A percentile compares a stretch with the other conserved stretches of the same genome.
Conservation (phyloP, 2,888 invertebrate species). For the Pyrgus malvae region DNA sequence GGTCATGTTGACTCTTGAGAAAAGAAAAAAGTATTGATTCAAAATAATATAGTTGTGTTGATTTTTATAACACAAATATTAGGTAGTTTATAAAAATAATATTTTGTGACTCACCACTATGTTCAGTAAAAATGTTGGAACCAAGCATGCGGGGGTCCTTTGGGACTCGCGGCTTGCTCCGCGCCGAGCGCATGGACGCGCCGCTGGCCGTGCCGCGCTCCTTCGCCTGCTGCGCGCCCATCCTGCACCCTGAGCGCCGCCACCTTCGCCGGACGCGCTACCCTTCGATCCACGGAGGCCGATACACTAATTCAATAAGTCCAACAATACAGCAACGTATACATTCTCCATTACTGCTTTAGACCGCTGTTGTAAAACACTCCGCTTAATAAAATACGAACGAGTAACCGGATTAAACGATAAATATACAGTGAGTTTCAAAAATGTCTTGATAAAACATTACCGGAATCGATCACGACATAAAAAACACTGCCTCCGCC, state of each 20-base stretch:
- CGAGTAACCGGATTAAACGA: slow-evolving; percentile 33
- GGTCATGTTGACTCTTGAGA: too few species aligned
- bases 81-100: background rate
- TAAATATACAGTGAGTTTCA: slow-evolving; percentile 26
- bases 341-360: slow-evolving; percentile 44
- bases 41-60: too few species aligned
- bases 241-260: slow-evolving; percentile 60
- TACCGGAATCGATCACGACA: slow-evolving; percentile 47
- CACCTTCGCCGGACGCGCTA: slow-evolving; percentile 87
- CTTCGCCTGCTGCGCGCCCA: slow-evolving; percentile 97
- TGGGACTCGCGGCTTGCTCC: slow-evolving; percentile 87
- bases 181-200: slow-evolving; percentile 87
- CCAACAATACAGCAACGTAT: slow-evolving; percentile 49
- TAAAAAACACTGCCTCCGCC: slow-evolving; percentile 72
- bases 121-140: slow-evolving; percentile 96
- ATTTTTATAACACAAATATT: background rate
- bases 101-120: slow-evolving; percentile 89
- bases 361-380: slow-evolving; percentile 20
- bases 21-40: too few species aligned
- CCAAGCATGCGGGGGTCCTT: slow-evolving; percentile 93
- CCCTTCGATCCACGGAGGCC: slow-evolving; percentile 35
- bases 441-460: slow-evolving; percentile 45
- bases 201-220: slow-evolving; percentile 90
- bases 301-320: slow-evolving; percentile 61
- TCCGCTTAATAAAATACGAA: slow-evolving; percentile 5